Evolutionary conservation across 1,140 invertebrate species (phyloP).

Genomic region (Galleria mellonella): DNA sequence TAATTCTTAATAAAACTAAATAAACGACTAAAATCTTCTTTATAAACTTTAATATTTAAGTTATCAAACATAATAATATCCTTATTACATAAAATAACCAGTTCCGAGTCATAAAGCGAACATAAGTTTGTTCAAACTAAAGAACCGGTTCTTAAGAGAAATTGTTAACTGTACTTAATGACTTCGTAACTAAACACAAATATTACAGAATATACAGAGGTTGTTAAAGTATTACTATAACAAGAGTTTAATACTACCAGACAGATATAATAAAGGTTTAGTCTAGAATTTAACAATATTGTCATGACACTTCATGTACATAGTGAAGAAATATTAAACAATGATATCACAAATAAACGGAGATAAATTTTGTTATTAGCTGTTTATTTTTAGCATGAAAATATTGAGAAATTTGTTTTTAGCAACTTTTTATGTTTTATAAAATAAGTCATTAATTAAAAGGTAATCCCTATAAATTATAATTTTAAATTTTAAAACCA

Average conservation of each 20-base stretch:
- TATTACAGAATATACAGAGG: slow-evolving; percentile 21
- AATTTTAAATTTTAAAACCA: no score
- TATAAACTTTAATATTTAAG: slow-evolving; percentile 2
- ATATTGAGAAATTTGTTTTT: no score
- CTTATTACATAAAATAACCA: slow-evolving; percentile 46
- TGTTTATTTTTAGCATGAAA: no score
- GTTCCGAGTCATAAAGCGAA: slow-evolving; percentile 47
- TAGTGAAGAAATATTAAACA: no score
- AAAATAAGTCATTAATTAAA: no score
- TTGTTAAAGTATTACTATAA: slow-evolving; percentile 4
- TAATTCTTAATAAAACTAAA: not conserved
- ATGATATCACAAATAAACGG: no score
- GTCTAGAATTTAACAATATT: no score
- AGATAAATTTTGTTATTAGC: no score
- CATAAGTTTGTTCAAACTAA: slow-evolving; percentile 55
- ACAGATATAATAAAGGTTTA: not conserved
- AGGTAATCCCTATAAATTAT: no score
- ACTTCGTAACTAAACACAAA: slow-evolving; percentile 46
- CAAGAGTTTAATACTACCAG: slow-evolving; percentile 1
- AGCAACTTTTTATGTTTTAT: no score
- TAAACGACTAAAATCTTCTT: no score
- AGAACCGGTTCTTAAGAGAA: slow-evolving; percentile 60
- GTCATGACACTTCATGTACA: no score
- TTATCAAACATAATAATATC: slow-evolving; percentile 17
- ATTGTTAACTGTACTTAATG: slow-evolving; percentile 68